Percentiles rank a stretch among this genome's conserved stretches.
phyloP scores from a whole-genome alignment of 2,888 invertebrate species.

The Tholera decimalis region DNA sequence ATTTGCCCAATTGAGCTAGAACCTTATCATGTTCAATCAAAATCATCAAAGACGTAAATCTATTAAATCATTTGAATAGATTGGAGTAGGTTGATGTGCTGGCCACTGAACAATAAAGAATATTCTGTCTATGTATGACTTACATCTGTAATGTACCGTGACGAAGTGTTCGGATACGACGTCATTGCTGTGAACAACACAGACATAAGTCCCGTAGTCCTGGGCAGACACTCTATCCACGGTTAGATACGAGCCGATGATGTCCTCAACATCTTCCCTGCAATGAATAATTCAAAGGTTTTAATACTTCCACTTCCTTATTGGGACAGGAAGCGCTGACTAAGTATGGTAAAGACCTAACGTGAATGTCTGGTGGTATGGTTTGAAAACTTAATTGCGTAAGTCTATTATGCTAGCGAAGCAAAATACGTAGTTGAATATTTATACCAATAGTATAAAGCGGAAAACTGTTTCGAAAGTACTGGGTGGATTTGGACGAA shows the following conservation, averaged over 20 bases:
- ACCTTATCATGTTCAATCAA: too few species aligned
- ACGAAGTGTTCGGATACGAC: conserved; percentile 88
- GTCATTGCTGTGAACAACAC: conserved; percentile 93
- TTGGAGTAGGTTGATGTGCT: too few species aligned
- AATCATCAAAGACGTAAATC: too few species aligned
- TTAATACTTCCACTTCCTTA: conserved; percentile 43
- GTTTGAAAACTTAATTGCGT: conserved; percentile 23
- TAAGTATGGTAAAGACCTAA: conserved; percentile 43
- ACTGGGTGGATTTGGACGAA: background rate
- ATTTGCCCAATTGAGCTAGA: too few species aligned
- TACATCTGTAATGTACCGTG: conserved; percentile 90
- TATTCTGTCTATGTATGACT: too few species aligned
- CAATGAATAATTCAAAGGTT: conserved; percentile 61
- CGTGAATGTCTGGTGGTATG: conserved; percentile 11
- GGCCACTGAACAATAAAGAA: too few species aligned
- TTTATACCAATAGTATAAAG: background rate
- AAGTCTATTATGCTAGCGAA: conserved; percentile 22
- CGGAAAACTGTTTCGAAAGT: background rate
- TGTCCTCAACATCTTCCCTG: conserved; percentile 94
- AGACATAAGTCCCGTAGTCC: conserved; percentile 94
- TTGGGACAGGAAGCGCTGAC: conserved; percentile 42
- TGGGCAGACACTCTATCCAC: conserved; percentile 91
- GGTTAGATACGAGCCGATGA: conserved; percentile 93
- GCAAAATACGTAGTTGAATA: background rate
- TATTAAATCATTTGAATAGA: too few species aligned